Base-by-base conservation (phyloP, 2,797 vertebrate genomes). In the Heliangelus exortis region DNA sequence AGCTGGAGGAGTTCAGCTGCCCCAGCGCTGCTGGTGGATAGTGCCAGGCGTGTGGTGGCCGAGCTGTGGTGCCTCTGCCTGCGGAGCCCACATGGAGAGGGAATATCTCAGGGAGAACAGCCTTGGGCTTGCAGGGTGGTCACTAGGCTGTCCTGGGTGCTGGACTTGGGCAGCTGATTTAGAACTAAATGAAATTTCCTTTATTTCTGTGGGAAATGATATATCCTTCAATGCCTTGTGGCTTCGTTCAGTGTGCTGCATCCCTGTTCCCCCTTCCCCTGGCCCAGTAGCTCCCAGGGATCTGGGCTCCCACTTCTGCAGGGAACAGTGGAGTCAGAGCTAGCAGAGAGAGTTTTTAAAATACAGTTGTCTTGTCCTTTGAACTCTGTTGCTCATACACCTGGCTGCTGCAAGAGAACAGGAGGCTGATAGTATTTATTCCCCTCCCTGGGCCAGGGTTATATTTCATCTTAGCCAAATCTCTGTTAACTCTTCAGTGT, bases 81-180 rank as follows among this genome's bases (percentile, higher is more conserved):
- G 17, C 0, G 1, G 20, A 73, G 48, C 61, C 2, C 0, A 0
- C 23, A 2, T 12, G 15, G 16, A 15, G 3, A 10, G 48, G 68
- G 89, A 47, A 4, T 0, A 1, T 8, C 0, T 0, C 0, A 0
- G 10, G 43, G 31, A 31, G 23, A 17, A 7, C 23, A 14, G 15
- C 8, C 17, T 8, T 41, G 71, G 29, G 31, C 9, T 71, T 7
- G 16, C 0, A 1, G 1, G 22, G 53, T 48, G 78, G 29, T 47
- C 72, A 13, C 39, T 45, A 23, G 45, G 26, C 57, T 43, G 23
- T 12, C 1, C 6, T 10, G 28, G 9, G 29, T n/a, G 20, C 41
- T 36, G 71, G 25, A 5, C 39, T 13, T 5, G 69, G 45, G 21
- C 77, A 68, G 67, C 23, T 28, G 48, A n/a, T 41, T 41, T 41